Conservation (phyloP, 1,140 invertebrate genomes). For the Helicoverpa zea region DNA sequence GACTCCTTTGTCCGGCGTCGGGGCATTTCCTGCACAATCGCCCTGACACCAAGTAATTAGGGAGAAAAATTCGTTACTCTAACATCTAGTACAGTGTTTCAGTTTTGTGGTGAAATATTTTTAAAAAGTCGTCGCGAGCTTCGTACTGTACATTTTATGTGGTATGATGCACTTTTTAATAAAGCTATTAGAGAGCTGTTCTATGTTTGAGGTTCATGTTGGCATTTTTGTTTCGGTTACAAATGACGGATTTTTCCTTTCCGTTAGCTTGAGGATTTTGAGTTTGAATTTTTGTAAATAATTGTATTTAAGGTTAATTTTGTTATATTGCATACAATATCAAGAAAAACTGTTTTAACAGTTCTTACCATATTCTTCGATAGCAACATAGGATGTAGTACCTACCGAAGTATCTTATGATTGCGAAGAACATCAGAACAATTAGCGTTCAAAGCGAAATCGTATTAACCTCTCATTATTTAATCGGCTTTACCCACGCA, state of each 20-base stretch:
- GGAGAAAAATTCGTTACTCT: conserved; percentile 83
- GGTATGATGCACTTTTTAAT: conserved; percentile 22
- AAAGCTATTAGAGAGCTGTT: not conserved
- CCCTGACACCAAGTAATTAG: conserved; percentile 85
- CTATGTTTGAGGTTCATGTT: not conserved
- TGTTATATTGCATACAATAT: not conserved
- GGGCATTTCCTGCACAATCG: conserved; percentile 84
- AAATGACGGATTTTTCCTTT: not conserved
- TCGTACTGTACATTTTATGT: conserved; percentile 18
- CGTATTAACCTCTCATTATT: conserved; percentile 18
- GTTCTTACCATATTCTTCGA: no score
- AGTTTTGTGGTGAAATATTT: conserved; percentile 64
- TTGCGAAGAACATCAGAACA: conserved; percentile 18
- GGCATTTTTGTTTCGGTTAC: not conserved
- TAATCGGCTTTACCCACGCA: conserved; percentile 38
- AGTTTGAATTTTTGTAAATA: not conserved
- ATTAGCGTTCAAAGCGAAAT: conserved; percentile 36
- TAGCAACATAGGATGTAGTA: not conserved
- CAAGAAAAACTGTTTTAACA: no score
- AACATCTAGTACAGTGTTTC: conserved; percentile 72
- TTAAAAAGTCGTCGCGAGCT: conserved; percentile 32
- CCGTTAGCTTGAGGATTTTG: not conserved
- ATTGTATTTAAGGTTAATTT: not conserved
- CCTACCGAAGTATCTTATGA: not conserved
- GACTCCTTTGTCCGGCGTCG: conserved; percentile 77